Evolutionary conservation across 1,140 invertebrate genomes (phyloP).

Genomic region (Stratiolaelaps scimitus): DNA sequence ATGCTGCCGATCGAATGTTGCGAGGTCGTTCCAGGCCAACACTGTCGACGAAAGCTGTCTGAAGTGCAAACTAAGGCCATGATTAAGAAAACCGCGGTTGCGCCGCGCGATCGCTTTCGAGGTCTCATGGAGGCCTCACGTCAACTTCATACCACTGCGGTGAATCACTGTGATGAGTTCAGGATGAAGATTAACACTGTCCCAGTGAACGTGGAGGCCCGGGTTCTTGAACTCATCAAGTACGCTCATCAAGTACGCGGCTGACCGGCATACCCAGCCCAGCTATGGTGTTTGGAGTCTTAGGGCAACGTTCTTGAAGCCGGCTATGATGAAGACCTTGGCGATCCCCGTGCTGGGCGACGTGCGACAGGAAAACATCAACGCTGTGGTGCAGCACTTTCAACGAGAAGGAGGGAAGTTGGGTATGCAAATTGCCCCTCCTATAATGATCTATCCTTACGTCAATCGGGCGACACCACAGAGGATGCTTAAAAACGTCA

Average conservation of each 20-base stretch:
- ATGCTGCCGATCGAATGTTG: conserved; percentile 41
- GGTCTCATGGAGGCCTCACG: conserved; percentile 33
- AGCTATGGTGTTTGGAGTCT: neutral
- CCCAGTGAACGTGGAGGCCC: conserved; percentile 33
- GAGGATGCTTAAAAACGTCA: neutral
- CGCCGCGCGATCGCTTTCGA: conserved; percentile 36
- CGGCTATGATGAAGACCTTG: conserved; percentile 3
- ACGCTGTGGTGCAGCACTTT: neutral
- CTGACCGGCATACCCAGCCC: conserved; percentile 24
- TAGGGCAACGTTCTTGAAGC: neutral
- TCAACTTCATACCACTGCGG: conserved; percentile 33
- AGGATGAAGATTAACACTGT: conserved; percentile 32
- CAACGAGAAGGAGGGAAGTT: conserved; percentile 7
- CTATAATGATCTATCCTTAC: neutral
- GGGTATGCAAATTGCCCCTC: neutral
- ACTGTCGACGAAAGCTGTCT: conserved; percentile 33
- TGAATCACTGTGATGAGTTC: conserved; percentile 37
- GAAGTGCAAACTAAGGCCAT: conserved; percentile 33
- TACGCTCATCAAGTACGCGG: conserved; percentile 32
- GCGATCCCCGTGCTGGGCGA: neutral
- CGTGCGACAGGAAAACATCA: too few species aligned
- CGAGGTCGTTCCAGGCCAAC: conserved; percentile 37
- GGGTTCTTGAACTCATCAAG: conserved; percentile 34
- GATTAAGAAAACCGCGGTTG: conserved; percentile 37
- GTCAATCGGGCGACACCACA: neutral